phyloP scores from a whole-genome alignment of 2,888 invertebrate species.

The Acanthosepion esculentum region DNA sequence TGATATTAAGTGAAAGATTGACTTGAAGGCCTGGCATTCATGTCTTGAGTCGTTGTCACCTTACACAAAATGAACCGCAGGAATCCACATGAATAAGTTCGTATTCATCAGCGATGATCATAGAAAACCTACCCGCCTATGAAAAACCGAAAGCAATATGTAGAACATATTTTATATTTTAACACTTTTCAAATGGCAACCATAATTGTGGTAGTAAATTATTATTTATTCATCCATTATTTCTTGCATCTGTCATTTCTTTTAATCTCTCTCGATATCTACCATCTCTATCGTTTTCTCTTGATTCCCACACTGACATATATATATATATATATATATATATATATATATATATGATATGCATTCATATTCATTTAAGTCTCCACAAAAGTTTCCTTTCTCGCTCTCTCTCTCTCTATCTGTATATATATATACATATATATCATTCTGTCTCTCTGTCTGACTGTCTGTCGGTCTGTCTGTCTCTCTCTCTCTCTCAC shows the following conservation, averaged over 20 bases:
- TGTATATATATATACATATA: neutral
- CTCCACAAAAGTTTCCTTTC: no score
- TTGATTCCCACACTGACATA: neutral
- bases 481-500: no score
- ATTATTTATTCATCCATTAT: no score
- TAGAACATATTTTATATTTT: neutral
- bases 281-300: no score
- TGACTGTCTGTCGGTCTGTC: no score
- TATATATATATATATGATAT: no score
- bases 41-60: neutral
- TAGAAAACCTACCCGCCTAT: neutral
- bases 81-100: neutral
- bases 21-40: neutral
- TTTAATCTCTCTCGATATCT: neutral
- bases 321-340: neutral
- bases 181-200: neutral
- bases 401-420: neutral
- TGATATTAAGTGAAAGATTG: neutral
- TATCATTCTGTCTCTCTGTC: no score
- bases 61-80: neutral
- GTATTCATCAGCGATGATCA: neutral
- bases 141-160: neutral
- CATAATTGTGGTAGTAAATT: no score
- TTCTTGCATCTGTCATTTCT: neutral
- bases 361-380: no score